Base-by-base conservation (phyloP, 2,113 vertebrate species). In the Oxygymnocypris stewartii region DNA sequence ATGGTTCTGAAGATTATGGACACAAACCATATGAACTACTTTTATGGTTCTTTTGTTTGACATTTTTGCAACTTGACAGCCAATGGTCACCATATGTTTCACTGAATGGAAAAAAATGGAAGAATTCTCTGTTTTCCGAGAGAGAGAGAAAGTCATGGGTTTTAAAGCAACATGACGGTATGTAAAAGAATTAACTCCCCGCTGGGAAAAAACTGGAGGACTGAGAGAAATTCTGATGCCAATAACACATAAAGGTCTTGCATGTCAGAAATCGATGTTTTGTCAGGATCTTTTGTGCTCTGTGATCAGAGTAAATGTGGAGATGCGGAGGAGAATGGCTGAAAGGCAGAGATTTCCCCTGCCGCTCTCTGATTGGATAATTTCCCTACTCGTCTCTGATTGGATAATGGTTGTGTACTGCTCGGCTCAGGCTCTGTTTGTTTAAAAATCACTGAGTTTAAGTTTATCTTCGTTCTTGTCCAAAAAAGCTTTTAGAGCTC, bases 401-500 rank as follows among this genome's bases (percentile, higher is more conserved):
- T 74, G 54, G 65, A 65, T 79, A 79, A 84, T 67, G 25, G 18
- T 16, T 6, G 23, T 71, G 49, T 74, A 18, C 77, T 14, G 37
- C 16, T 47, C 65, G 12, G 28, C 61, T 65, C 35, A 6, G 49
- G 7, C 59, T 82, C 25, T 59, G 81, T 79, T 61, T 88, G 49
- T 78, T 85, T 83, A 78, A 86, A 86, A 79, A 63, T 71, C 40
- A 16, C 42, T 49, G 59, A 78, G 63, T 47, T 65, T 47, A 81
- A 47, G 59, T 81, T 82, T 67, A 42, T 20, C 79, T 82, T 71
- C 2, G 18, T 65, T 47, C 28, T 28, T 84, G 80, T 84, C 81
- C 75, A 79, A 84, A 75, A 84, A 86, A 84, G 85, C 85, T 84
- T 88, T 88, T 79, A 86, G 76, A n/a, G 16, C 35, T 74, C 85